Evolutionary conservation across 2,797 vertebrate genomes (phyloP).

Genomic region (Argyrosomus regius): DNA sequence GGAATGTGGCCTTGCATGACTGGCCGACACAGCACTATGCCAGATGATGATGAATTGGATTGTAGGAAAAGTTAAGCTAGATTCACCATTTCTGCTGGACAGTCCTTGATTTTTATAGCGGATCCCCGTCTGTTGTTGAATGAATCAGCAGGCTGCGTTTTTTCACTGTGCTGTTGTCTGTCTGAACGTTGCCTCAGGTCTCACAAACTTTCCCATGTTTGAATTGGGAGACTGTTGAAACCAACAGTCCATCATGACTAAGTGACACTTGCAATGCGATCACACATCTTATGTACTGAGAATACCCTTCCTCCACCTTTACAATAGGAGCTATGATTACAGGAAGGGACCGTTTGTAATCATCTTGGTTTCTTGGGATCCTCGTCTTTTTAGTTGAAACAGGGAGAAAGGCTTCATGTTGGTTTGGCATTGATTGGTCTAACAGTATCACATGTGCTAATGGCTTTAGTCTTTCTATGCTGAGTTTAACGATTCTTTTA

Average conservation of each 20-base stretch:
- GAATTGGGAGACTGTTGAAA: too few species aligned
- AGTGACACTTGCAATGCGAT: too few species aligned
- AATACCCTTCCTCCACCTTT: too few species aligned
- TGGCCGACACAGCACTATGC: too few species aligned
- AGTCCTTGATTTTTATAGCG: too few species aligned
- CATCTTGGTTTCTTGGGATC: conserved; percentile 33
- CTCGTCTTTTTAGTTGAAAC: conserved; percentile 33
- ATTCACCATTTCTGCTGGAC: not conserved
- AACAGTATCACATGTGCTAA: conserved; percentile 52
- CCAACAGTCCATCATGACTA: too few species aligned
- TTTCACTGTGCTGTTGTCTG: not conserved
- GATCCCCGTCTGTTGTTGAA: not conserved
- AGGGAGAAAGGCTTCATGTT: conserved; percentile 45
- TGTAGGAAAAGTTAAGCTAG: not conserved
- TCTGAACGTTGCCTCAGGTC: not conserved
- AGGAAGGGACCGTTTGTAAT: conserved; percentile 11
- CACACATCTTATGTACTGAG: too few species aligned
- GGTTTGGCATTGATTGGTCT: conserved; percentile 52
- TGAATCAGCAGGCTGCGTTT: not conserved
- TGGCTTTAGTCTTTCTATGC: conserved; percentile 44
- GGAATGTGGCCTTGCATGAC: too few species aligned
- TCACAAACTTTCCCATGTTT: too few species aligned
- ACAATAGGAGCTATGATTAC: too few species aligned
- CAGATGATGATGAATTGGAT: not conserved
- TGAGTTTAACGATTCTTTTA: conserved; percentile 46